Base-by-base conservation (phyloP, 1,140 invertebrate genomes). In the Mercenaria mercenaria region DNA sequence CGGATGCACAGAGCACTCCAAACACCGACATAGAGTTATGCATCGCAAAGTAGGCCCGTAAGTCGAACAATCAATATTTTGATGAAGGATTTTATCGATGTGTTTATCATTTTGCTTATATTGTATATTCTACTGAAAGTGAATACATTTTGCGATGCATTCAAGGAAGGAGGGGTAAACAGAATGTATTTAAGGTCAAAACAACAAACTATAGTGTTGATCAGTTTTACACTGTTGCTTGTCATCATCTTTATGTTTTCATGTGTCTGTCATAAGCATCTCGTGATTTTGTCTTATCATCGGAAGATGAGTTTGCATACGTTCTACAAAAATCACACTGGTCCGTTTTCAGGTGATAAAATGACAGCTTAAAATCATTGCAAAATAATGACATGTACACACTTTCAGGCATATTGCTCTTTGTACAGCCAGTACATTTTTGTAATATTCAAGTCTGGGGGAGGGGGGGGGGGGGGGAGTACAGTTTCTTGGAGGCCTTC, bases 341-440 rank as follows among this genome's bases (percentile, higher is more conserved):
- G 26, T 64, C 59, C 15, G 26, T 64, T 4, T n/a, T 26, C 1
- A 26, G 59, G 10, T 29, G 20, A 64, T 64, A 26, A 64, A 64
- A 64, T 1, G 6, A 20, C 29, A 81, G 37, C 37, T 56, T 81
- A 34, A 59, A 81, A 0, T 81, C 52, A 37, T 32, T 59, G 32
- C 39, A 8, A 61, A 81, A 81, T 39, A 81, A 8, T 8, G 15
- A 47, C 15, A 6, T 47, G 43, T 47, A n/a, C n/a, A n/a, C n/a
- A n/a, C n/a, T n/a, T n/a, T n/a, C n/a, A n/a, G n/a, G n/a, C 15
- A 37, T 32, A 26, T 3, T 15, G 15, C 23, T 52, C 47, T 56
- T 32, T 29, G 56, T 80, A 80, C 52, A 80, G 50, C 20, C 47
- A 39, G 59, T 83, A 50, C 81, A 83, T 64, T 69, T 83, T 83